Percentiles rank a stretch among this genome's conserved stretches.
These are phyloP conservation scores for Mus pahari DNA, from an alignment of 2,113 vertebrate species.

Conservation along the genomic window DNA sequence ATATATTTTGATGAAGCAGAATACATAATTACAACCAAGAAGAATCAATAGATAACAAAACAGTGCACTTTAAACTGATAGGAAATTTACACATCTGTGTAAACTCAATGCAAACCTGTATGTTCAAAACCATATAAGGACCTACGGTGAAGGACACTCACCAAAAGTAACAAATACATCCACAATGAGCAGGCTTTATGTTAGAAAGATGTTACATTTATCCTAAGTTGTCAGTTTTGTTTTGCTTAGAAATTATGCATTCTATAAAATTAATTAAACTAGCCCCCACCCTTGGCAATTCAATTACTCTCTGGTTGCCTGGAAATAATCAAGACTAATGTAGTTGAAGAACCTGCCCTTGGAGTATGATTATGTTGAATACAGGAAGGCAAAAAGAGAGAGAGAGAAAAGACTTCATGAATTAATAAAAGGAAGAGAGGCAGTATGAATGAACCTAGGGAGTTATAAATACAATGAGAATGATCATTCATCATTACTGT, in stretches of 20 bases:
- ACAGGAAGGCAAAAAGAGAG: neutral
- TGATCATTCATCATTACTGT: neutral
- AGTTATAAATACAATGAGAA: neutral
- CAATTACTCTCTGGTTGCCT: neutral
- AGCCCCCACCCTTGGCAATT: neutral
- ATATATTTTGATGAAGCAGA: conserved; percentile 1
- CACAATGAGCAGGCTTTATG: neutral
- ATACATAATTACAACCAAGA: neutral
- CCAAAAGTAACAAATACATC: neutral
- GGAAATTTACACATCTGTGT: neutral
- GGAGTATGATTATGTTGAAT: neutral
- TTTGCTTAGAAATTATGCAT: neutral
- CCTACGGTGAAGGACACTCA: neutral
- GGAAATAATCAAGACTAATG: neutral
- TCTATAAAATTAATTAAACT: conserved; percentile 9
- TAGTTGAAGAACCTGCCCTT: neutral
- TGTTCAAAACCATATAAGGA: neutral
- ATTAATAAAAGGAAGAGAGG: neutral
- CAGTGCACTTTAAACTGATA: neutral
- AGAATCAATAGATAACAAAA: neutral
- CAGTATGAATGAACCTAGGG: neutral
- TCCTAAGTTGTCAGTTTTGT: neutral
- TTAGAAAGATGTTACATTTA: neutral
- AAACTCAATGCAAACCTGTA: neutral
- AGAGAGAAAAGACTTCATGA: neutral